Evolutionary conservation across 2,113 vertebrate genomes (phyloP).

Genomic region (Nerophis lumbriciformis): DNA sequence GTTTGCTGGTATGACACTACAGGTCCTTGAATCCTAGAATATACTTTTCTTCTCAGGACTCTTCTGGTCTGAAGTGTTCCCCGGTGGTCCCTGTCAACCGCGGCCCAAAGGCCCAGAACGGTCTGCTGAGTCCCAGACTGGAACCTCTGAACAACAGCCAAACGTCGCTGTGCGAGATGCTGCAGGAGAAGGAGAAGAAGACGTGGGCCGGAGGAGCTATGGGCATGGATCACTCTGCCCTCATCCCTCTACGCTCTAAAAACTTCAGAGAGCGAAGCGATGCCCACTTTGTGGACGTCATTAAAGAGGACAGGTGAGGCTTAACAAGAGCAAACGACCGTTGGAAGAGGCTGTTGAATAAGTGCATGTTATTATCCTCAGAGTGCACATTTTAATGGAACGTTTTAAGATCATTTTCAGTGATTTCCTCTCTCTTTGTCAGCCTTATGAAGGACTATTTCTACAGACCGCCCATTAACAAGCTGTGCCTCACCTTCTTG

Average conservation of each 20-base stretch:
- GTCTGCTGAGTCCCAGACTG: conserved; percentile 82
- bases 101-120: conserved; percentile 82
- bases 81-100: conserved; percentile 68
- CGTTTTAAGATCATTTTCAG: background rate
- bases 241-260: conserved; percentile 91
- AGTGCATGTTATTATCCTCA: background rate
- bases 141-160: conserved; percentile 89
- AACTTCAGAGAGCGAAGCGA: conserved; percentile 94
- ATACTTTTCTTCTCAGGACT: conserved; percentile 51
- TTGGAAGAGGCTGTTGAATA: background rate
- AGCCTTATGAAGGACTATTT: conserved; percentile 99
- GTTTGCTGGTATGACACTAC: too few species aligned
- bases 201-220: conserved; percentile 66
- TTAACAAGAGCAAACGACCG: background rate
- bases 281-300: conserved; percentile 95
- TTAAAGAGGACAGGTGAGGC: conserved; percentile 95
- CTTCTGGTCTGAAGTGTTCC: conserved; percentile 58
- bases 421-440: conserved; percentile 23
- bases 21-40: too few species aligned
- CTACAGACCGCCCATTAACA: conserved; percentile 94
- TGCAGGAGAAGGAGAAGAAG: conserved; percentile 86
- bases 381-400: background rate
- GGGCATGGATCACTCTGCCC: conserved; percentile 85
- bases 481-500: conserved; percentile 93
- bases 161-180: conserved; percentile 89